Evolutionary conservation across 2,797 vertebrate species (phyloP).

Genomic region (Columba guinea): DNA sequence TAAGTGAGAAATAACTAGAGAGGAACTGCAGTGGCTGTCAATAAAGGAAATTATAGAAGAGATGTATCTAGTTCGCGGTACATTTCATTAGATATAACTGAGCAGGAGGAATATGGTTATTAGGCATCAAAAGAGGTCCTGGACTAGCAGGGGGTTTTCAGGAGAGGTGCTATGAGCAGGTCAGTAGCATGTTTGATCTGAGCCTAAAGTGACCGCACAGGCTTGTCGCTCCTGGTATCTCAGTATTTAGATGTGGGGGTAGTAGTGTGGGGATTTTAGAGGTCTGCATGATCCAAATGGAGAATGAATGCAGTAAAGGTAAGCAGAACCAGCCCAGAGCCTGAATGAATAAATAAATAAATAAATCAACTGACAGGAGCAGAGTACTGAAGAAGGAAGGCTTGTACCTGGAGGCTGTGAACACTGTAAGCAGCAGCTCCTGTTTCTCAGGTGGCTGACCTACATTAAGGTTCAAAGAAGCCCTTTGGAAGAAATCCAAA

Average conservation of each 20-base stretch:
- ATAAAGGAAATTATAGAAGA: neutral
- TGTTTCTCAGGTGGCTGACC: neutral
- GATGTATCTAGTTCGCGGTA: neutral
- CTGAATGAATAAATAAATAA: neutral
- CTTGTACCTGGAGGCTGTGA: neutral
- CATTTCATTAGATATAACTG: neutral
- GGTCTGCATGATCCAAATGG: neutral
- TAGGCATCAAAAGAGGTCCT: neutral
- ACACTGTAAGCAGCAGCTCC: neutral
- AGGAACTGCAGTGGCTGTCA: neutral
- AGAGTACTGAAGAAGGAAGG: neutral
- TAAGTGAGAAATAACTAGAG: neutral
- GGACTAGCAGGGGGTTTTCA: neutral
- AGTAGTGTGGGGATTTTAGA: neutral
- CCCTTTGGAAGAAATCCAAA: neutral
- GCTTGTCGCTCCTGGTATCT: neutral
- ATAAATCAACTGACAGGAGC: neutral
- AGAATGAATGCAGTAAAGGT: neutral
- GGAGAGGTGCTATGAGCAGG: neutral
- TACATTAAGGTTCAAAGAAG: neutral
- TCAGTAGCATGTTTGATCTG: neutral
- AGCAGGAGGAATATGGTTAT: neutral
- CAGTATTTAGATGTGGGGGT: fast-evolving
- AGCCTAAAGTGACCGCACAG: neutral
- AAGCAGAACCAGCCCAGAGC: neutral